phyloP scores from a whole-genome alignment of 2,113 vertebrate genomes.

The Bombycilla garrulus region DNA sequence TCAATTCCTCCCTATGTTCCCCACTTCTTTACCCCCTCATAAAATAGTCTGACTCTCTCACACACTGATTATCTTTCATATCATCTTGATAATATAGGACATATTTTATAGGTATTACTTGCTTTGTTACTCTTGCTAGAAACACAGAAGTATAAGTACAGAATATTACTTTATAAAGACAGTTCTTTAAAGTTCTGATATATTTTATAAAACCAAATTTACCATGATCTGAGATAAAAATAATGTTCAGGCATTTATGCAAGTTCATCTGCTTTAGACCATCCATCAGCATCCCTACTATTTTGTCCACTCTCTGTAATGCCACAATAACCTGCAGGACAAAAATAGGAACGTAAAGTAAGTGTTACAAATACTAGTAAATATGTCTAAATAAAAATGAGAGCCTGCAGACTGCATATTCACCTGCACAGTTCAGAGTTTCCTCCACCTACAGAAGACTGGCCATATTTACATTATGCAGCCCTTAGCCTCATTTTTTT shows the following conservation, averaged over 20 bases:
- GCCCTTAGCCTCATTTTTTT: not conserved
- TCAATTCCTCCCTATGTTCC: not conserved
- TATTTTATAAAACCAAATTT: constrained; percentile 36
- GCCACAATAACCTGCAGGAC: constrained; percentile 82
- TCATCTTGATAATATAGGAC: not conserved
- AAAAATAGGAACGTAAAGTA: not conserved
- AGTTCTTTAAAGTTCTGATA: not conserved
- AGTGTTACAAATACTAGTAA: not conserved
- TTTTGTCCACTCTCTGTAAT: constrained; percentile 81
- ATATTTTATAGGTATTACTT: not conserved
- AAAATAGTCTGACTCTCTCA: not conserved
- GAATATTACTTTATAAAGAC: not conserved
- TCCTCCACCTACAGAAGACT: not conserved
- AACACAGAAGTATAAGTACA: not conserved
- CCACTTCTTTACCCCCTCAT: not conserved
- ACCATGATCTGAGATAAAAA: constrained; percentile 94
- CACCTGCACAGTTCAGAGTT: not conserved
- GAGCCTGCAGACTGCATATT: not conserved
- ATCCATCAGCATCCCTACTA: constrained; percentile 88
- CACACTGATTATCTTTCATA: not conserved
- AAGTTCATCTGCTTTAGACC: constrained; percentile 83
- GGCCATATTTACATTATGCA: not conserved
- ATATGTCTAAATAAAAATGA: not conserved
- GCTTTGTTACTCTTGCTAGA: not conserved
- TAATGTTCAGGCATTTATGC: constrained; percentile 86